phyloP scores from a whole-genome alignment of 2,113 vertebrate species.

The Neoarius graeffei region DNA sequence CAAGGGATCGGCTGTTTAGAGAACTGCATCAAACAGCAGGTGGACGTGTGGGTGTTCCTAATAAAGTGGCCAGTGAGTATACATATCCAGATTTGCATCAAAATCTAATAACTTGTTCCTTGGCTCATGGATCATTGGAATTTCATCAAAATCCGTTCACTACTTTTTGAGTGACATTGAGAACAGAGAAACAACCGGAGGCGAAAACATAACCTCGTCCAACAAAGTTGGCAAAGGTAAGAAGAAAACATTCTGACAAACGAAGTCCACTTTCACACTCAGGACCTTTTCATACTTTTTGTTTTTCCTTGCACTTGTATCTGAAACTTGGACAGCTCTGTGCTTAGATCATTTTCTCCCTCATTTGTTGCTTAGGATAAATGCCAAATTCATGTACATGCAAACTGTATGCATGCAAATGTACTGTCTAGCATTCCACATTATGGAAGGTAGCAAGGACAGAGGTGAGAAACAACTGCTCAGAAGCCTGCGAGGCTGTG shows the following conservation, averaged over 20 bases:
- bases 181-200: too few species aligned
- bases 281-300: not conserved
- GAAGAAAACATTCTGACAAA: not conserved
- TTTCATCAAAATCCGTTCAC: too few species aligned
- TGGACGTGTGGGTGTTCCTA: too few species aligned
- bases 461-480: not conserved
- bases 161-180: too few species aligned
- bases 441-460: not conserved
- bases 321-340: not conserved
- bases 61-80: too few species aligned
- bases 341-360: not conserved
- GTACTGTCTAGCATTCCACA: not conserved
- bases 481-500: not conserved
- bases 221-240: not conserved
- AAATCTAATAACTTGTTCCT: too few species aligned
- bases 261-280: not conserved
- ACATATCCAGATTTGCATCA: not conserved
- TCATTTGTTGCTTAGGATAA: not conserved
- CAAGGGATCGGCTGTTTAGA: too few species aligned
- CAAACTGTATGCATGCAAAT: not conserved
- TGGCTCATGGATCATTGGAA: too few species aligned
- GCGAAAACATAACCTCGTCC: too few species aligned
- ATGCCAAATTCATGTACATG: not conserved
- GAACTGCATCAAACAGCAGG: too few species aligned
- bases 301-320: not conserved